Evolutionary conservation across 2,888 invertebrate genomes (phyloP).

Genomic region (Philaethria dido): DNA sequence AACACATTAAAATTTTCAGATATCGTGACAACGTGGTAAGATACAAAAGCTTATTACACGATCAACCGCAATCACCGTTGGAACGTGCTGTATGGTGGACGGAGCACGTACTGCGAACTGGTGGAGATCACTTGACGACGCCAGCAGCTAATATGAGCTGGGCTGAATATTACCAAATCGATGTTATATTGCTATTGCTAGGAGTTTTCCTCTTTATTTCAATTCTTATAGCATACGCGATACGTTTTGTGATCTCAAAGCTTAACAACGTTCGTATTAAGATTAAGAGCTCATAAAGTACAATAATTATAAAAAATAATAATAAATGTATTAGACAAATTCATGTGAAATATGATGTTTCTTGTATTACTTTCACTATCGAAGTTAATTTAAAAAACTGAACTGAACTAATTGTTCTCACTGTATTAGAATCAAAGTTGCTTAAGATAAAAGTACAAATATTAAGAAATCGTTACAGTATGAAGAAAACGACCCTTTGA

Average conservation of each 20-base stretch:
- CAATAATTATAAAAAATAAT: neutral
- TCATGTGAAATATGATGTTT: neutral
- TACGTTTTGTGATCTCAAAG: neutral
- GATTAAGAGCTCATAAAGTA: slow-evolving; percentile 6
- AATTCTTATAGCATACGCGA: neutral
- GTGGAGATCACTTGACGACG: slow-evolving; percentile 13
- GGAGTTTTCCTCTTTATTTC: neutral
- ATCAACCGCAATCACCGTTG: slow-evolving; percentile 5
- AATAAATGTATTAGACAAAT: neutral
- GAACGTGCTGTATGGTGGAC: slow-evolving; percentile 23
- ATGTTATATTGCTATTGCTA: neutral
- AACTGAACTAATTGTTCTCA: too few species aligned
- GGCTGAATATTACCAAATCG: slow-evolving; percentile 24
- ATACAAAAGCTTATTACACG: slow-evolving; percentile 39
- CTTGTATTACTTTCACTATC: neutral
- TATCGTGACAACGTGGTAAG: slow-evolving; percentile 32
- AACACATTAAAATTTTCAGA: slow-evolving; percentile 1
- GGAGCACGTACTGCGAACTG: slow-evolving; percentile 17
- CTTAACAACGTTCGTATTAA: slow-evolving; percentile 2
- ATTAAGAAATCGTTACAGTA: too few species aligned
- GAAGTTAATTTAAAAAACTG: too few species aligned
- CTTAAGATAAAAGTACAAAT: neutral
- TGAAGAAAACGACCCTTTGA: neutral
- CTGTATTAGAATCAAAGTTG: neutral
- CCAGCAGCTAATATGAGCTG: slow-evolving; percentile 18